Percentiles rank a stretch among this genome's conserved stretches.
Evolutionary conservation across 2,888 invertebrate species (phyloP).

Genomic region (Platycheirus rosarum): DNA sequence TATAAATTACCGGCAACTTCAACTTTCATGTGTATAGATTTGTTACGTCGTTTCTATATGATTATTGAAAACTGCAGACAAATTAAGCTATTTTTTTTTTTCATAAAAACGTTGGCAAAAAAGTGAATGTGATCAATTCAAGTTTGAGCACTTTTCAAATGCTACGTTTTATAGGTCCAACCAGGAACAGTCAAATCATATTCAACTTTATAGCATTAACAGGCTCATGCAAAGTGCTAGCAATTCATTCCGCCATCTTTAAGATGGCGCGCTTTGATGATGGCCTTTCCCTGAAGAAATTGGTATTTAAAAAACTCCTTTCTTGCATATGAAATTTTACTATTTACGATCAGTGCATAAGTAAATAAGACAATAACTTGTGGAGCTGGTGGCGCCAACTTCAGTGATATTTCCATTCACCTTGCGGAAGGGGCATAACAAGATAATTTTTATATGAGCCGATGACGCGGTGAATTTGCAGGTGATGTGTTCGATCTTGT

Average conservation of each 20-base stretch:
- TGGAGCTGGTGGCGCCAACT: constrained; percentile 40
- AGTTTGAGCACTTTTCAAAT: constrained; percentile 48
- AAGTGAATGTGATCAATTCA: constrained; percentile 64
- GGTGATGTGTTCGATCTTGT: neutral
- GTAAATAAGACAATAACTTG: constrained; percentile 31
- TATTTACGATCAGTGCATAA: constrained; percentile 17
- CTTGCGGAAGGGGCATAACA: constrained; percentile 46
- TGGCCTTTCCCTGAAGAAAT: constrained; percentile 52
- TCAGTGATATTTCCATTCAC: constrained; percentile 24
- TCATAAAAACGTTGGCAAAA: constrained; percentile 30
- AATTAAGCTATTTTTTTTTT: neutral
- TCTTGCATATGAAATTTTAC: constrained; percentile 46
- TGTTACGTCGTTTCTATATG: no score
- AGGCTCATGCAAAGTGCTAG: constrained; percentile 35
- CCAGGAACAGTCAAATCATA: constrained; percentile 57
- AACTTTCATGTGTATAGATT: no score
- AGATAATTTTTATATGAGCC: neutral
- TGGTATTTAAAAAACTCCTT: constrained; percentile 37
- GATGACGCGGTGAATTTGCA: constrained; percentile 13
- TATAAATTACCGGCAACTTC: neutral
- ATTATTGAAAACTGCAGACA: no score
- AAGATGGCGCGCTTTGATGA: neutral
- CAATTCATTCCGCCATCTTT: constrained; percentile 6
- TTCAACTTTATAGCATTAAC: constrained; percentile 7
- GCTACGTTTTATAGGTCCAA: constrained; percentile 34